Base-by-base conservation (phyloP, 2,888 invertebrate genomes). In the Sylvicola cinctus region DNA sequence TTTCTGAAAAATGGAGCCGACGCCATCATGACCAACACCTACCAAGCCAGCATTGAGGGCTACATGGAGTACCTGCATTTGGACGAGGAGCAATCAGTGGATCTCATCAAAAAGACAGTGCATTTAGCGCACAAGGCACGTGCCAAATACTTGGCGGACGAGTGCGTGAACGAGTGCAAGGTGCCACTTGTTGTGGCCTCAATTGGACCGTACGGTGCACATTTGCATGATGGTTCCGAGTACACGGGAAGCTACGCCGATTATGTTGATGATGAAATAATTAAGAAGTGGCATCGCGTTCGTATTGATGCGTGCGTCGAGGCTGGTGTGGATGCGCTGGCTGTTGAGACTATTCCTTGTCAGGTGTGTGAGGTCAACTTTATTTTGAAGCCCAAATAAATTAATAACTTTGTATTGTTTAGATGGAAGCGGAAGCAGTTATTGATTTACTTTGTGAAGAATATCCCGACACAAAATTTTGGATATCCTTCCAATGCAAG, bases 171-270 rank as follows among this genome's bases (percentile, higher is more conserved):
- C 4, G 11, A 25, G 36, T n/a, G 30, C 53, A 54, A 50, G 7
- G 47, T 49, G 12, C 74, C 81, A 8, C 50, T 75, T 43, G 67
- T 93, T 31, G 84, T 81, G 16, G 93, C 87, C 0, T 84, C 90
- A 1, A 75, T 91, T 39, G 93, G 93, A 1, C 87, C 93, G 0
- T 93, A 84, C 51, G 93, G 91, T 1, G 91, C 91, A 1, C 77
- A 74, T 46, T 62, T 88, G 26, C 78, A 80, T 49, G 87, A 95
- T 54, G 83, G 81, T 10, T 91, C 91, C 0, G 95, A 95, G 52
- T 95, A 93, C 53, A 74, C 74, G n/a, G 93, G 93, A 13, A 66
- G 67, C 39, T 85, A 84, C 50, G 74, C 74, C 0, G 68, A 72
- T 39, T 68, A 60, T 35, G 70, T 78, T 2, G 53, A 73, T 3